Percentiles rank a stretch among this genome's conserved stretches.
These are phyloP conservation scores for Trichomycterus rosablanca DNA, from an alignment of 2,113 vertebrate species.

Conservation along the genomic window DNA sequence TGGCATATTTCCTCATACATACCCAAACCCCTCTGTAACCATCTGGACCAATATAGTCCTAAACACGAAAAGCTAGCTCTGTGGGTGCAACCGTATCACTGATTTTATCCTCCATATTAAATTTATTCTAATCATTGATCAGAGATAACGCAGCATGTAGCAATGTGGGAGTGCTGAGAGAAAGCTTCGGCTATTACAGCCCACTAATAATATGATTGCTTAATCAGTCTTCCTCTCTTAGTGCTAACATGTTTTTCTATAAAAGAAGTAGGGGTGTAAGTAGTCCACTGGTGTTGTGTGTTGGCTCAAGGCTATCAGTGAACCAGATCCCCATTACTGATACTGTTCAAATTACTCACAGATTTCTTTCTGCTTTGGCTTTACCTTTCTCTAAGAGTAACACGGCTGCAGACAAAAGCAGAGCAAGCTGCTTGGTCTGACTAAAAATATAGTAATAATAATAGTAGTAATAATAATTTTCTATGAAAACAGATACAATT, in stretches of 20 bases:
- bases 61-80: constrained; percentile 13
- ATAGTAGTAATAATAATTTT: neutral
- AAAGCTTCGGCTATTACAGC: constrained; percentile 43
- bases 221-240: constrained; percentile 61
- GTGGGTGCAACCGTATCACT: constrained; percentile 54
- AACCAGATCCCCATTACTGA: constrained; percentile 47
- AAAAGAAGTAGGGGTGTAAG: constrained; percentile 41
- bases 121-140: constrained; percentile 61
- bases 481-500: neutral
- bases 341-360: constrained; percentile 68
- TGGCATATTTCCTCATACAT: constrained; percentile 35
- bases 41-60: constrained; percentile 28
- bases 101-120: no score
- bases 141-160: constrained; percentile 50
- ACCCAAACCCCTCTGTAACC: constrained; percentile 1
- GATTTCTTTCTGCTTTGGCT: constrained; percentile 48
- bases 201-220: constrained; percentile 57
- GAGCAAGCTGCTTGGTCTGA: neutral
- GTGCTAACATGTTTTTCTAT: constrained; percentile 50
- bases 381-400: constrained; percentile 25
- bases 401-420: constrained; percentile 16
- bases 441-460: neutral
- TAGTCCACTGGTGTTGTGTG: constrained; percentile 36
- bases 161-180: constrained; percentile 43
- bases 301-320: constrained; percentile 26